Base-by-base conservation (phyloP, 2,113 vertebrate species). In the Phrynosoma platyrhinos region DNA sequence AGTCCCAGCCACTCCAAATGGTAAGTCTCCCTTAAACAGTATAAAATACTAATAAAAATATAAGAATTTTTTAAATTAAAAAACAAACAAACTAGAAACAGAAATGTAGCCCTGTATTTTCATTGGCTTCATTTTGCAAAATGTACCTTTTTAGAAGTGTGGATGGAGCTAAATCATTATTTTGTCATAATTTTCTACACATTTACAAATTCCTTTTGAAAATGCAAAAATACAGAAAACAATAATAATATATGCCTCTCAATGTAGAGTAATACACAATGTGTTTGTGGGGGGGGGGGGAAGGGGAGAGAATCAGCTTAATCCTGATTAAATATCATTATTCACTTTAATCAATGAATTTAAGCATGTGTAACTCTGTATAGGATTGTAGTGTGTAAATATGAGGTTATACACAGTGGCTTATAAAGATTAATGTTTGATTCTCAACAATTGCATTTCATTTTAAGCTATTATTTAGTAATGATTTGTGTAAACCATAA, bases 371-470 rank as follows among this genome's bases (percentile, higher is more conserved):
- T 71, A 5, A 80, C 21, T 80, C 25, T 25, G 47, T 40, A 82
- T 40, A 62, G 79, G 8, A 42, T 21, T 76, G 69, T 20, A 82
- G 36, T 32, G 20, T 16, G 20, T 47, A 52, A 68, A 75, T 32
- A 47, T 66, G 25, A 32, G 4, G 14, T 47, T 87, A 76, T 82
- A 82, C 27, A 10, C 42, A 66, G 40, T n/a, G 58, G 27, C 52
- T 75, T 82, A 9, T 76, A 82, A 87, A 82, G 79, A 74, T 87
- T 75, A 82, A 36, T 69, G 23, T n/a, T 20, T 80, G 53, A 2
- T 76, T 76, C 55, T 3, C 18, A 87, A 82, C 13, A 1, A 82
- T 25, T 75, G 71, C 66, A 66, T 76, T 82, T 52, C 20, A 82
- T 52, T 82, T 75, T 64, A 47, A 23, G 55, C 36, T 52, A 76